These are phyloP conservation scores for Ameiurus melas DNA, from an alignment of 2,113 vertebrate genomes.

Conservation along the genomic window DNA sequence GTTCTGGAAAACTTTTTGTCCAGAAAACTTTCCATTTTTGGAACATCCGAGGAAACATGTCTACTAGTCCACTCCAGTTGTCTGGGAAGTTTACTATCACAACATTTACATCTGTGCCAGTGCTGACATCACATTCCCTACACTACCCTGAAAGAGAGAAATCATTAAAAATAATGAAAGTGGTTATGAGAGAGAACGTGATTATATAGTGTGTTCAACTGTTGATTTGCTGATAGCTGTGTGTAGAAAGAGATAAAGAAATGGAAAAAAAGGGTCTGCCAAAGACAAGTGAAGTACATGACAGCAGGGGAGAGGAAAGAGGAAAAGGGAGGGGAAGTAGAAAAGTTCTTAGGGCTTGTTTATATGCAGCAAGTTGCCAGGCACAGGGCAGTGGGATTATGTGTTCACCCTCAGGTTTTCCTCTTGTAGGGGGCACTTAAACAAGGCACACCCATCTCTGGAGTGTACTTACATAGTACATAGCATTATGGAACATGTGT, in stretches of 20 bases:
- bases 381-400: constrained; percentile 29
- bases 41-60: background rate
- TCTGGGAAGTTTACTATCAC: constrained; percentile 7
- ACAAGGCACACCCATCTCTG: constrained; percentile 33
- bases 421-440: constrained; percentile 25
- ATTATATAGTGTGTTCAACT: background rate
- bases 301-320: background rate
- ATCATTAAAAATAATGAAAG: background rate
- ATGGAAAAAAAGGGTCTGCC: constrained; percentile 15
- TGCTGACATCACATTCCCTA: constrained; percentile 34
- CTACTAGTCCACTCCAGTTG: background rate
- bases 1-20: background rate
- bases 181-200: background rate
- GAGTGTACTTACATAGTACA: constrained; percentile 19
- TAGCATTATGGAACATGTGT: constrained; percentile 13
- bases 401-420: constrained; percentile 34
- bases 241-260: constrained; percentile 21
- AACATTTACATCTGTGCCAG: constrained; percentile 17
- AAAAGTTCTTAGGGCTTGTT: constrained; percentile 22
- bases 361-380: constrained; percentile 32
- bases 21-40: background rate
- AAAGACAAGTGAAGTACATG: constrained; percentile 18
- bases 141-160: constrained; percentile 11
- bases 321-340: constrained; percentile 18
- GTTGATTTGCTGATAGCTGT: background rate